Evolutionary conservation across 1,140 invertebrate species (phyloP).

Genomic region (Ceratosolen fusciceps): DNA sequence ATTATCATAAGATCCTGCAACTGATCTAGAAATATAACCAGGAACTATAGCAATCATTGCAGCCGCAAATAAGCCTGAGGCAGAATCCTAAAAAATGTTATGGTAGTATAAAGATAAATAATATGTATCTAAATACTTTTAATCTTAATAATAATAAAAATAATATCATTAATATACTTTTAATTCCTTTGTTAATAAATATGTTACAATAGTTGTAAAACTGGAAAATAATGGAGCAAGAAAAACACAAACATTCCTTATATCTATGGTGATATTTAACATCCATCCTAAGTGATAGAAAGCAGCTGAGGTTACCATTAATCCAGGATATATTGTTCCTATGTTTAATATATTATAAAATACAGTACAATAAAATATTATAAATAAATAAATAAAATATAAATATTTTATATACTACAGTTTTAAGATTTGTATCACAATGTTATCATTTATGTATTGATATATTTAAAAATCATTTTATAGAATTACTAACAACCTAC

Average conservation of each 20-base stretch:
- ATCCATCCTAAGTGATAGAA: constrained; percentile 91
- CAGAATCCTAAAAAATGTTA: constrained; percentile 80
- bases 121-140: too few relatives aligned
- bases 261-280: constrained; percentile 95
- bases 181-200: constrained; percentile 95
- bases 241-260: constrained; percentile 98
- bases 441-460: not conserved
- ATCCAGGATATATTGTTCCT: constrained; percentile 94
- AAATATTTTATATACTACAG: not conserved
- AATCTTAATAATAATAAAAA: too few relatives aligned
- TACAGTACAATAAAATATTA: not conserved
- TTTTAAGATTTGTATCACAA: too few relatives aligned
- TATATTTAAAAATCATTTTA: not conserved
- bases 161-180: constrained; percentile 74
- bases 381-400: not conserved
- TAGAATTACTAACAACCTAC: too few relatives aligned
- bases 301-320: constrained; percentile 97
- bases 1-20: constrained; percentile 98
- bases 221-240: constrained; percentile 97
- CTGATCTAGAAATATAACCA: constrained; percentile 96
- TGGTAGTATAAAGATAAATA: not conserved
- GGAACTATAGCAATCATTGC: constrained; percentile 97
- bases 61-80: constrained; percentile 93
- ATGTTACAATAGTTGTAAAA: constrained; percentile 95
- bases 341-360: constrained; percentile 10